phyloP scores from a whole-genome alignment of 2,113 vertebrate genomes.

The Colius striatus region DNA sequence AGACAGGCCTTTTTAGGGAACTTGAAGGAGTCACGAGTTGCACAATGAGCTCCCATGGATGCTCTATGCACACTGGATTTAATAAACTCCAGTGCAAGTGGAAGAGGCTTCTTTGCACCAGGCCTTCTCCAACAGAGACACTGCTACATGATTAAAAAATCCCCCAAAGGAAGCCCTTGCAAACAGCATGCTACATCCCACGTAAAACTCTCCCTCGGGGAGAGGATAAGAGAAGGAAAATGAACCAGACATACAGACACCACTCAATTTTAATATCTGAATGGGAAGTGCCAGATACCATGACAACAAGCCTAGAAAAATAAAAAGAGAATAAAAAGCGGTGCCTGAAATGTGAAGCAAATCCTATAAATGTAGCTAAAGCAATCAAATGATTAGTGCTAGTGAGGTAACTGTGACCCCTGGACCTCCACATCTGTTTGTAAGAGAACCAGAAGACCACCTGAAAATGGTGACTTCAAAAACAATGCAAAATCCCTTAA shows the following conservation, averaged over 20 bases:
- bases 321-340: not conserved
- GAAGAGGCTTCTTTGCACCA: not conserved
- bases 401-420: not conserved
- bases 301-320: constrained; percentile 57
- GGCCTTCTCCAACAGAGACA: not conserved
- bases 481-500: not conserved
- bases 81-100: not conserved
- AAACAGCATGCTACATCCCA: constrained; percentile 30
- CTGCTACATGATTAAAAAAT: not conserved
- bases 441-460: not conserved
- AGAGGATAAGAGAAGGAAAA: constrained; percentile 38
- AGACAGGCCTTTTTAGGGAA: not conserved
- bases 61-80: not conserved
- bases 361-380: not conserved
- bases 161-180: constrained; percentile 50
- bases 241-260: constrained; percentile 61
- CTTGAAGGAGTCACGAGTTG: fast-evolving
- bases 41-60: not conserved
- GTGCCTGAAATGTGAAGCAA: not conserved
- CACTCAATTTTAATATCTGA: constrained; percentile 62
- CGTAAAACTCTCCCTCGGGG: constrained; percentile 42
- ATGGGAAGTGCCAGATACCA: constrained; percentile 53
- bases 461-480: not conserved
- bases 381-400: not conserved
- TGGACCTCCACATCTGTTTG: fast-evolving